Base-by-base conservation (phyloP, 92 coral and sea anemone genomes). In the Phymanthus crucifer region DNA sequence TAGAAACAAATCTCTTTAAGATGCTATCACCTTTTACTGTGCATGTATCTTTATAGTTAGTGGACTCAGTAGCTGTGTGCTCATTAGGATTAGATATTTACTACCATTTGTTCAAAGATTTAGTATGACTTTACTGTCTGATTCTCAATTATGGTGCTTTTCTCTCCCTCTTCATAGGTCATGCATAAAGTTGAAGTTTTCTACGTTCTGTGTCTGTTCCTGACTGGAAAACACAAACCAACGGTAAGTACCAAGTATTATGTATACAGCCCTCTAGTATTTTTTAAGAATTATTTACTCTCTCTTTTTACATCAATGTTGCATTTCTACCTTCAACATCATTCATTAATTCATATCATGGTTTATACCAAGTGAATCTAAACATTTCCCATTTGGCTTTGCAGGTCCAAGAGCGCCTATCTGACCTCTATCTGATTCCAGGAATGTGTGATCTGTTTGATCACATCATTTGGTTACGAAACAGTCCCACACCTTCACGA, bases 111-210 rank as follows among this genome's bases (percentile, higher is more conserved):
- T n/a, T n/a, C n/a, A n/a, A n/a, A n/a, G n/a, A n/a, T n/a, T n/a
- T n/a, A n/a, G n/a, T n/a, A n/a, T n/a, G n/a, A n/a, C n/a, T n/a
- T n/a, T n/a, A n/a, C n/a, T n/a, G n/a, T n/a, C n/a, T n/a, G n/a
- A n/a, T n/a, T n/a, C n/a, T n/a, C n/a, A n/a, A n/a, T n/a, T n/a
- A 14, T 77, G 35, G 24, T 78, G n/a, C 13, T 32, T 58, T 40
- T 35, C 1, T 71, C 3, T n/a, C 31, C 17, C 26, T 79, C 65
- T 23, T 82, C 34, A 40, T 74, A 92, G 88, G 89, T 90, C 29
- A 92, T 95, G 84, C 90, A 86, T 61, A 95, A 95, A 78, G 98
- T 95, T 48, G 98, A 95, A 69, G 98, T 93, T 36, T 88, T 95
- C 76, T 95, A 93, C 83, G 93, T 95, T n/a, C 84, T 95, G 3